Conservation (phyloP, 92 coral and sea anemone genomes). For the Epizoanthus rinbou region DNA sequence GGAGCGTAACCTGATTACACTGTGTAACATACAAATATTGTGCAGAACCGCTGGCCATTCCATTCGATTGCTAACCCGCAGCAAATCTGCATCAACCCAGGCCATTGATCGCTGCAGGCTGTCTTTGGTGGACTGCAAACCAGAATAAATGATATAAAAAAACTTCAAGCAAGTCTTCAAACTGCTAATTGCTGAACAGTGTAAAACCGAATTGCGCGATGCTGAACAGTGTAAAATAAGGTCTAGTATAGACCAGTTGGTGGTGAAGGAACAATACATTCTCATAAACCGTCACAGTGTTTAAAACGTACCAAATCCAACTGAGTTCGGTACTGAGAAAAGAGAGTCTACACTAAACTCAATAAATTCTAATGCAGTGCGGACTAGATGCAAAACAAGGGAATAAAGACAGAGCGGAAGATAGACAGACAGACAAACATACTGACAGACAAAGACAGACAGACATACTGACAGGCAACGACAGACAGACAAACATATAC, state of each 20-base stretch:
- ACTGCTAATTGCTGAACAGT: background rate
- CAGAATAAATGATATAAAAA: background rate
- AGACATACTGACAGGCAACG: too few relatives aligned
- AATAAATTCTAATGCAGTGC: too few relatives aligned
- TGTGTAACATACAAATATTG: conserved; percentile 94
- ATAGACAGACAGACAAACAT: background rate
- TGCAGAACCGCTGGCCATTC: conserved; percentile 98
- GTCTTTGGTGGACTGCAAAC: conserved; percentile 82
- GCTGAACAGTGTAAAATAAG: background rate
- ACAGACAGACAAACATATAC: too few relatives aligned
- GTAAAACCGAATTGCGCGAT: background rate
- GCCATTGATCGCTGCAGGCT: conserved; percentile 90
- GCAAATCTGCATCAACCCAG: conserved; percentile 82
- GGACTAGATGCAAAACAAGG: background rate
- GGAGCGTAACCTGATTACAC: conserved; percentile 76
- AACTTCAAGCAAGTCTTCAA: background rate
- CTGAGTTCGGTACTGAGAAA: too few relatives aligned
- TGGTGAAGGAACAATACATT: too few relatives aligned
- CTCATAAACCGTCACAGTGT: too few relatives aligned
- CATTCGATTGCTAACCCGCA: conserved; percentile 80
- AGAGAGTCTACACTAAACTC: too few relatives aligned
- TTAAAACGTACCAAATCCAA: too few relatives aligned
- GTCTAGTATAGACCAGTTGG: too few relatives aligned
- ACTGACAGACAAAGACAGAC: too few relatives aligned
- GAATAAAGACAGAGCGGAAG: too few relatives aligned